Percentiles rank a stretch among this genome's conserved stretches.
phyloP scores from a whole-genome alignment of 2,888 invertebrate genomes.

The Papilio demoleus region DNA sequence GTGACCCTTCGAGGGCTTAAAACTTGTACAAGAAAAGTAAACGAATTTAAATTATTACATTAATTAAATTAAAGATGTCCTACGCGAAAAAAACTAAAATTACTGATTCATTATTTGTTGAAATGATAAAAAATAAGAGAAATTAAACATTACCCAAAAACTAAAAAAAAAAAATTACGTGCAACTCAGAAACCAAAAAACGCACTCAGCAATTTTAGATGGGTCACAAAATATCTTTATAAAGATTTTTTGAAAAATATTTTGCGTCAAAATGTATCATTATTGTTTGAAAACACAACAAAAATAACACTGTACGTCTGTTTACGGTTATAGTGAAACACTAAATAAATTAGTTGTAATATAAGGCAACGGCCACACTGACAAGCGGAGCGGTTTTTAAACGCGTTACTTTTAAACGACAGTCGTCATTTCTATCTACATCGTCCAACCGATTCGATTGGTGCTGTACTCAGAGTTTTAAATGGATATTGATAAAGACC shows the following conservation, averaged over 20 bases:
- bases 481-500: too few species aligned
- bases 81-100: too few species aligned
- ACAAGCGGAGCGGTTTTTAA: conserved; percentile 26
- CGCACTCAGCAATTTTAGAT: background rate
- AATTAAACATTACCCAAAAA: background rate
- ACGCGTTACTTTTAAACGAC: background rate
- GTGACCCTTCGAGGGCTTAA: too few species aligned
- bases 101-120: too few species aligned
- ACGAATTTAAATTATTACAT: too few species aligned
- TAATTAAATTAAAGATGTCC: too few species aligned
- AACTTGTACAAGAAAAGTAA: too few species aligned
- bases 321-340: conserved; percentile 32
- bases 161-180: background rate
- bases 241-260: background rate
- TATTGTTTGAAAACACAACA: conserved; percentile 35
- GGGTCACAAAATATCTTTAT: conserved; percentile 36
- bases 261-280: conserved; percentile 20
- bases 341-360: conserved; percentile 39
- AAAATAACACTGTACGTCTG: conserved; percentile 37
- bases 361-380: conserved; percentile 14
- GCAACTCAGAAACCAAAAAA: background rate
- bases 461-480: too few species aligned
- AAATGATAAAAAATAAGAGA: background rate
- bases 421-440: too few species aligned
- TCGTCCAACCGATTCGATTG: too few species aligned